A percentile compares a stretch with the other conserved stretches of the same genome.
These are phyloP conservation scores for Andrena camellia DNA, from an alignment of 2,888 invertebrate species.

Conservation along the genomic window DNA sequence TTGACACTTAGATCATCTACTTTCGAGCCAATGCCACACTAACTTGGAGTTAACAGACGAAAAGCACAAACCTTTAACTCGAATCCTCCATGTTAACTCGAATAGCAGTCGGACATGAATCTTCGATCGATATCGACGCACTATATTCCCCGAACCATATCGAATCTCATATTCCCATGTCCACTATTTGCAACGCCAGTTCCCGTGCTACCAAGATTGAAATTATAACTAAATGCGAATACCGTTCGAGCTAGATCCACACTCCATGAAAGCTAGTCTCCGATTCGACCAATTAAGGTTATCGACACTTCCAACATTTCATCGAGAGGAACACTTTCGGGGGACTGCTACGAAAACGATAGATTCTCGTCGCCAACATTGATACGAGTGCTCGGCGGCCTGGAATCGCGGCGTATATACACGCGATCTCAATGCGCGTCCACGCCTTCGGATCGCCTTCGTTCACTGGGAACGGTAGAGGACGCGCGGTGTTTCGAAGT, in stretches of 20 bases:
- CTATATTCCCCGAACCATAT: background rate
- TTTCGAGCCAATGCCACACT: background rate
- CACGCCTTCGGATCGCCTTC: slow-evolving; percentile 38
- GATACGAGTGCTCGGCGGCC: slow-evolving; percentile 38
- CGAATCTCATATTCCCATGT: background rate
- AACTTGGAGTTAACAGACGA: background rate
- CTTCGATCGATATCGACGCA: background rate
- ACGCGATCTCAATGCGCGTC: slow-evolving; percentile 33
- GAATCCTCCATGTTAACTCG: background rate
- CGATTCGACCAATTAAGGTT: background rate
- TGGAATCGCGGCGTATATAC: slow-evolving; percentile 38
- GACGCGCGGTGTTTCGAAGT: slow-evolving; percentile 10
- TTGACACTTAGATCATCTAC: background rate
- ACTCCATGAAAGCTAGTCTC: background rate
- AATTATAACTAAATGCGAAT: background rate
- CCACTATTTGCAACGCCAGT: background rate
- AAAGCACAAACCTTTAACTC: slow-evolving; percentile 27
- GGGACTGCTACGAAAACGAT: background rate
- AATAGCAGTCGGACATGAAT: background rate
- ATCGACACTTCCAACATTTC: slow-evolving; percentile 13
- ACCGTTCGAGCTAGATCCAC: slow-evolving; percentile 6
- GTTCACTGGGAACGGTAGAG: slow-evolving; percentile 28
- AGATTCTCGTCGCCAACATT: slow-evolving; percentile 27
- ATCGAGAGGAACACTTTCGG: slow-evolving; percentile 14
- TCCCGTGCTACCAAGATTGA: background rate